These are phyloP conservation scores for Umimayanthus chanpuru DNA, from an alignment of 92 coral and sea anemone species.

Conservation along the genomic window DNA sequence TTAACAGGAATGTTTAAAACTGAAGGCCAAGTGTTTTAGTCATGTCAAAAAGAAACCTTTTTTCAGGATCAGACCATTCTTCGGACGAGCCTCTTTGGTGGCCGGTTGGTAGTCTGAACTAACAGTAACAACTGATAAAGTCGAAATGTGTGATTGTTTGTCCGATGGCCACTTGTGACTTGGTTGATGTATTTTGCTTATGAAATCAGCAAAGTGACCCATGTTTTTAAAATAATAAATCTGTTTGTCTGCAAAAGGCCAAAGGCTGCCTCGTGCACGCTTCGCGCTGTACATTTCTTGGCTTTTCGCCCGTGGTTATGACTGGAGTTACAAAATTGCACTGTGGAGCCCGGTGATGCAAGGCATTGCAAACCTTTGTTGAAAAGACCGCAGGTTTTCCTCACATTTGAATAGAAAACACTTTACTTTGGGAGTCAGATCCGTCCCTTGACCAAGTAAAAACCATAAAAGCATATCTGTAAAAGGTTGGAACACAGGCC, in stretches of 20 bases:
- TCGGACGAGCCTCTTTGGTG: not conserved
- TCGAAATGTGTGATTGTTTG: not conserved
- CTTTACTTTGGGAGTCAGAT: not conserved
- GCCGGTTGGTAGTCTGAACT: not conserved
- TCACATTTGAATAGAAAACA: not conserved
- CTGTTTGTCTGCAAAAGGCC: slow-evolving; percentile 20
- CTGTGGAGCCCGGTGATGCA: not conserved
- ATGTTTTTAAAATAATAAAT: slow-evolving; percentile 5
- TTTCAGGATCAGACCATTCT: not conserved
- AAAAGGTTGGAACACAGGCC: not conserved
- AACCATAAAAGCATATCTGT: not conserved
- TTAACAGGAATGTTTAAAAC: not conserved
- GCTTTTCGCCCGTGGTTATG: not conserved
- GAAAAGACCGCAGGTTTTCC: not conserved
- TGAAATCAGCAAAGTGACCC: not conserved
- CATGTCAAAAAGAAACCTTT: not conserved
- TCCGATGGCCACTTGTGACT: not conserved
- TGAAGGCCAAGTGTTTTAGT: not conserved
- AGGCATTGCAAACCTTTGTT: not conserved
- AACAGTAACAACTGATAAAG: not conserved
- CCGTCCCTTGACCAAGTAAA: not conserved
- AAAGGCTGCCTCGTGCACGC: not conserved
- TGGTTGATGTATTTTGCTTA: slow-evolving; percentile 30
- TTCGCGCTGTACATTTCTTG: not conserved
- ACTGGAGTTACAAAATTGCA: not conserved